phyloP scores from a whole-genome alignment of 2,797 vertebrate species.

The Dicrostonyx torquatus region DNA sequence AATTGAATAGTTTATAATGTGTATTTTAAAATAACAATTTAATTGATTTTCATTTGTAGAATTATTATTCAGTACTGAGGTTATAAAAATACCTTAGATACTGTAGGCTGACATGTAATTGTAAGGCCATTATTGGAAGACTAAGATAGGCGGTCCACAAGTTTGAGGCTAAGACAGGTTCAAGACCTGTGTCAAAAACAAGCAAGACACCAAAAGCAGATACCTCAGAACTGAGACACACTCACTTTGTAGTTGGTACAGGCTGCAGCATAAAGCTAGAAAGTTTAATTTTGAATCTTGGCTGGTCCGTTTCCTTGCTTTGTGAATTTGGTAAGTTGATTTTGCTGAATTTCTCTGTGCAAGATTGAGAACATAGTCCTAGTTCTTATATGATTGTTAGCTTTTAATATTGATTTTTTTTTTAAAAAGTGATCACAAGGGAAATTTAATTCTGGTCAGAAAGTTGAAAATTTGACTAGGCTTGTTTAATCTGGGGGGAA shows the following conservation, averaged over 20 bases:
- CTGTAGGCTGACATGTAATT: neutral
- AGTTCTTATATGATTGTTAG: conserved; percentile 5
- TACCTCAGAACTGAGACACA: neutral
- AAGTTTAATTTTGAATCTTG: neutral
- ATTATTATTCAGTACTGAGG: neutral
- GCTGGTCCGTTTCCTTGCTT: neutral
- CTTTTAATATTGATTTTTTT: neutral
- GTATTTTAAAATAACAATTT: conserved; percentile 28
- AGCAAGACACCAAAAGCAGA: neutral
- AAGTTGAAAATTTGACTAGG: conserved; percentile 53
- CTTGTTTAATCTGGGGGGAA: conserved; percentile 37
- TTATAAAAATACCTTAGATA: neutral
- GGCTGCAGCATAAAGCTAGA: neutral
- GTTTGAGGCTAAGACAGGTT: neutral
- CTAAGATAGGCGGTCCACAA: neutral
- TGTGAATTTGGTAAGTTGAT: neutral
- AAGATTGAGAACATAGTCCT: conserved; percentile 10
- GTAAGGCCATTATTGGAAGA: neutral
- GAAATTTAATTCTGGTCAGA: conserved; percentile 45
- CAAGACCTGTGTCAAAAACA: neutral
- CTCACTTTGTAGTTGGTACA: neutral
- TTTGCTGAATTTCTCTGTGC: neutral
- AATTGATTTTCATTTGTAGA: conserved; percentile 1
- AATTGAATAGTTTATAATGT: conserved; percentile 16
- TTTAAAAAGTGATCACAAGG: conserved; percentile 20